phyloP scores from a whole-genome alignment of 2,113 vertebrate genomes.

The Hirundichthys speculiger region DNA sequence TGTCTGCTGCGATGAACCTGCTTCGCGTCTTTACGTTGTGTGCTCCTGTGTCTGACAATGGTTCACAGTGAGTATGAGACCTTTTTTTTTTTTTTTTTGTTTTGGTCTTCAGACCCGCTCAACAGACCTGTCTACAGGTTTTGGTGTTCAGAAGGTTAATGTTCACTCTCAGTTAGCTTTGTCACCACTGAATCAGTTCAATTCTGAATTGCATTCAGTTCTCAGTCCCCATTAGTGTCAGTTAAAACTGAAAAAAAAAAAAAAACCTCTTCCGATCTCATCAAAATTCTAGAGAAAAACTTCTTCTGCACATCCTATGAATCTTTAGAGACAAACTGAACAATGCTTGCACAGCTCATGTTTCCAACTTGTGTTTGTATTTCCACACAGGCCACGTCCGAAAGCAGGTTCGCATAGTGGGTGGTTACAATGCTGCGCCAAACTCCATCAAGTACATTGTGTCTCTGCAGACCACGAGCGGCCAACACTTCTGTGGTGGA shows the following conservation, averaged over 20 bases:
- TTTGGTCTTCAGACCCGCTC: neutral
- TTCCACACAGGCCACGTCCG: constrained; percentile 33
- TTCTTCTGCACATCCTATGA: too few relatives aligned
- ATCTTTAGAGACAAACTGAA: too few relatives aligned
- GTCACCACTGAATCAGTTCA: too few relatives aligned
- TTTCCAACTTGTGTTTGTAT: constrained; percentile 14
- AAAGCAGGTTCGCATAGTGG: constrained; percentile 75
- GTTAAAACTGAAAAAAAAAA: too few relatives aligned
- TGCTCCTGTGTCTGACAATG: constrained; percentile 44
- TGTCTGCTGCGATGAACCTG: constrained; percentile 28
- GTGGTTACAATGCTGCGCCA: constrained; percentile 75
- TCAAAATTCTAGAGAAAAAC: too few relatives aligned
- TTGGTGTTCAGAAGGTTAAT: too few relatives aligned
- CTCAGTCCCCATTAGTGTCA: too few relatives aligned
- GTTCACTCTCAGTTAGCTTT: too few relatives aligned
- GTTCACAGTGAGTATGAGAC: constrained; percentile 60
- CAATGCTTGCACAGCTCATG: neutral
- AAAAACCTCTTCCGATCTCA: too few relatives aligned
- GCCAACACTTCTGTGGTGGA: constrained; percentile 86
- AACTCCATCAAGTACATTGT: constrained; percentile 83
- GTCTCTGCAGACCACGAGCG: constrained; percentile 80
- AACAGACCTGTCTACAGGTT: too few relatives aligned
- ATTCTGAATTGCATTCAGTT: too few relatives aligned
- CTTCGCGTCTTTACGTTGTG: constrained; percentile 27
- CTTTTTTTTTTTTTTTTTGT: neutral